phyloP scores from a whole-genome alignment of 2,113 vertebrate species.

The Bostrychus sinensis region DNA sequence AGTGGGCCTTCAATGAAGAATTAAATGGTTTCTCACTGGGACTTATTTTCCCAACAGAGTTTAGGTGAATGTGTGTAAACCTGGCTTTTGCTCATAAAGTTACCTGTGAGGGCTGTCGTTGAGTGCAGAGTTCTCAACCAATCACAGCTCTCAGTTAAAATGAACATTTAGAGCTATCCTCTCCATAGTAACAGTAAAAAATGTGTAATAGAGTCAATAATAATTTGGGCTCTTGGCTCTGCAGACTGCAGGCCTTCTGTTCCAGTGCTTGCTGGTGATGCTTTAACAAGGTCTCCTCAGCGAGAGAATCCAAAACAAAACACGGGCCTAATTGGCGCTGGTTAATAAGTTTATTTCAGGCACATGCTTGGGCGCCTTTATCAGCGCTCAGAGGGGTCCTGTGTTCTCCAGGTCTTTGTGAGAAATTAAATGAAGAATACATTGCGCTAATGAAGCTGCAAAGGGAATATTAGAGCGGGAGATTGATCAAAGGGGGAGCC shows the following conservation, averaged over 20 bases:
- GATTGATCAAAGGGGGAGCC: slow-evolving; percentile 42
- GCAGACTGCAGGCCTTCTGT: slow-evolving; percentile 16
- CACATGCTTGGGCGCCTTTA: slow-evolving; percentile 57
- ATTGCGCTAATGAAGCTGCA: slow-evolving; percentile 57
- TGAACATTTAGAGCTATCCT: background rate
- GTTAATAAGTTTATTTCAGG: slow-evolving; percentile 68
- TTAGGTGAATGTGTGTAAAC: too few species aligned
- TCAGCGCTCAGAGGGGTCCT: slow-evolving; percentile 45
- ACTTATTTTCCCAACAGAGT: too few species aligned
- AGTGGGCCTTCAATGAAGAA: too few species aligned
- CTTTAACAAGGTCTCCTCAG: slow-evolving; percentile 56
- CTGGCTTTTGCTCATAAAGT: too few species aligned
- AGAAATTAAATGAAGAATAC: slow-evolving; percentile 52
- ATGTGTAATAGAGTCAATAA: slow-evolving; percentile 19
- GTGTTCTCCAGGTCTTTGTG: slow-evolving; percentile 49
- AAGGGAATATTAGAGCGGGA: slow-evolving; percentile 48
- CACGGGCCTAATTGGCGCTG: slow-evolving; percentile 54
- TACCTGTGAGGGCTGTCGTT: too few species aligned
- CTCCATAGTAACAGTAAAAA: slow-evolving; percentile 24
- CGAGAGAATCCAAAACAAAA: slow-evolving; percentile 56
- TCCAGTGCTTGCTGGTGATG: slow-evolving; percentile 13
- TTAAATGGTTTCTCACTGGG: too few species aligned
- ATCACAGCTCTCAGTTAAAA: too few species aligned
- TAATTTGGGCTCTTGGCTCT: slow-evolving; percentile 1
- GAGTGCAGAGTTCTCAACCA: too few species aligned